Conservation (phyloP, 2,888 invertebrate genomes). For the Pristionchus exspectatus region DNA sequence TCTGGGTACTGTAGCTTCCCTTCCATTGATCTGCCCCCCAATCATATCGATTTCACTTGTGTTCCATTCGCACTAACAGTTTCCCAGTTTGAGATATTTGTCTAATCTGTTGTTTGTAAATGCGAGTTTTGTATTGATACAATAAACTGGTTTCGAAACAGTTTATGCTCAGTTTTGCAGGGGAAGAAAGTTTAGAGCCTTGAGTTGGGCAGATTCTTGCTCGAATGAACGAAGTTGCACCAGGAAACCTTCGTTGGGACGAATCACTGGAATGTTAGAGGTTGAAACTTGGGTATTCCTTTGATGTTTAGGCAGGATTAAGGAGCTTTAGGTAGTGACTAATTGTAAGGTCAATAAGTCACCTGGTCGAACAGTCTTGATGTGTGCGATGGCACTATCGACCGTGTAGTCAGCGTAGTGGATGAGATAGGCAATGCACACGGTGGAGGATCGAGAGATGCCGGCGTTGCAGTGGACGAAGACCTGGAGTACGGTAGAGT, state of each 20-base stretch:
- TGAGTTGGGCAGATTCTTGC: constrained; percentile 30
- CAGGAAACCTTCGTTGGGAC: constrained; percentile 75
- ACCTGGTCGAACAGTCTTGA: constrained; percentile 77
- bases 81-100: neutral
- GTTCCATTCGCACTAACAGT: constrained; percentile 79
- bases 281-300: neutral
- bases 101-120: neutral
- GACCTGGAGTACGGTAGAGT: constrained; percentile 58
- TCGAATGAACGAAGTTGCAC: constrained; percentile 71
- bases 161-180: neutral
- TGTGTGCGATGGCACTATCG: constrained; percentile 76
- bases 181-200: neutral
- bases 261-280: constrained; percentile 62
- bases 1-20: neutral
- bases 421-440: constrained; percentile 80
- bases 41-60: constrained; percentile 81
- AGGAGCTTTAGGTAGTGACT: neutral
- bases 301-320: neutral
- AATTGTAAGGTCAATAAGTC: neutral
- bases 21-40: neutral
- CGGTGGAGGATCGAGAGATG: constrained; percentile 80
- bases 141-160: neutral
- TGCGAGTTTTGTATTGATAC: neutral
- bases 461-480: constrained; percentile 78
- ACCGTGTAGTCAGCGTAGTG: constrained; percentile 58